Percentiles rank a stretch among this genome's conserved stretches.
These are phyloP conservation scores for Megaleporinus macrocephalus DNA, from an alignment of 2,113 vertebrate genomes.

Conservation along the genomic window DNA sequence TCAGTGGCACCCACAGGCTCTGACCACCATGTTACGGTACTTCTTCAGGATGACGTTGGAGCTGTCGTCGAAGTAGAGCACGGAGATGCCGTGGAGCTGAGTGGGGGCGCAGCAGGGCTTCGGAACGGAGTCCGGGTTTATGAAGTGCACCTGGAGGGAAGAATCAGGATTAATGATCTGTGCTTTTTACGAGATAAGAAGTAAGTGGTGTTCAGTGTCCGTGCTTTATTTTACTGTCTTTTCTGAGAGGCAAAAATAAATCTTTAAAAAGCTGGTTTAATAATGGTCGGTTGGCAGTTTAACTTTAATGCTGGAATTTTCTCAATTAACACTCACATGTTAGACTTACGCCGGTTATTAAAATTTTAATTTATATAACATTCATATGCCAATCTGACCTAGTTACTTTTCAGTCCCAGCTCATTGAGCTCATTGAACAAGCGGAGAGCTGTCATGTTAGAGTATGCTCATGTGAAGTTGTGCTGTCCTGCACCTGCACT, in stretches of 20 bases:
- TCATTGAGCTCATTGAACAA: too few species aligned
- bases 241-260: background rate
- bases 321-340: too few species aligned
- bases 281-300: too few species aligned
- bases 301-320: too few species aligned
- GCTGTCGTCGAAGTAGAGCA: conserved; percentile 97
- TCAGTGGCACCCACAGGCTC: conserved; percentile 96
- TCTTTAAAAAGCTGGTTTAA: too few species aligned
- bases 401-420: too few species aligned
- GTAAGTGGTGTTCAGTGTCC: too few species aligned
- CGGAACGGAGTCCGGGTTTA: conserved; percentile 94
- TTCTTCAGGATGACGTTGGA: conserved; percentile 98
- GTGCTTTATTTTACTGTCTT: too few species aligned
- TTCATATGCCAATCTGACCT: too few species aligned
- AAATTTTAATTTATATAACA: too few species aligned
- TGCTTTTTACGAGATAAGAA: background rate
- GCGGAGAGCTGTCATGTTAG: background rate
- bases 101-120: conserved; percentile 97
- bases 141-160: conserved; percentile 90
- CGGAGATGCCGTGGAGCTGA: conserved; percentile 95
- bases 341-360: too few species aligned
- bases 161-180: conserved; percentile 1
- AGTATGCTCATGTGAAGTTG: background rate
- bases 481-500: conserved; percentile 50
- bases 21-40: conserved; percentile 97